A percentile compares a stretch with the other conserved stretches of the same genome.
Conservation (phyloP, 2,888 invertebrate species). For the Drosophila heteroneura region DNA sequence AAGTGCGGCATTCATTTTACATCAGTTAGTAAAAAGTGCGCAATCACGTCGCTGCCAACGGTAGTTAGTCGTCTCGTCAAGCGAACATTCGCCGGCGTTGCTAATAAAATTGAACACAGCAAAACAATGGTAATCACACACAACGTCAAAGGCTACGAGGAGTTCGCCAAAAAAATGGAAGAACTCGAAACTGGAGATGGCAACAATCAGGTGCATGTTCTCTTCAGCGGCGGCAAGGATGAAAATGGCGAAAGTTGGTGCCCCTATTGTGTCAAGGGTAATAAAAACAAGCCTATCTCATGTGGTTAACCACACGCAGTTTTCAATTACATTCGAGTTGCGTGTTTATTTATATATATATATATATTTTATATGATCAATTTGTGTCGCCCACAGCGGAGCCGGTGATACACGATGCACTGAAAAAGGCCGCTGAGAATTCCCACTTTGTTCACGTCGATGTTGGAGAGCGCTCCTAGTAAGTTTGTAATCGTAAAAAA, state of each 20-base stretch:
- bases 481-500: constrained; percentile 85
- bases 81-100: constrained; percentile 59
- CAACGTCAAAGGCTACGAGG: constrained; percentile 85
- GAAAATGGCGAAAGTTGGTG: constrained; percentile 93
- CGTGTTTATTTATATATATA: constrained; percentile 2
- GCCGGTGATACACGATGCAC: constrained; percentile 90
- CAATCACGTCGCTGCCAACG: constrained; percentile 61
- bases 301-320: constrained; percentile 22
- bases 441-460: constrained; percentile 91
- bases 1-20: constrained; percentile 33
- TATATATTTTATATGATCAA: neutral
- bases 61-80: constrained; percentile 44
- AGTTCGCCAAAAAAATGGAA: constrained; percentile 84
- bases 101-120: constrained; percentile 32
- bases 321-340: constrained; percentile 29
- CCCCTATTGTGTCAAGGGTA: constrained; percentile 94
- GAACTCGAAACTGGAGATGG: constrained; percentile 76
- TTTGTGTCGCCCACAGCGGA: constrained; percentile 87
- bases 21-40: constrained; percentile 50
- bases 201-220: constrained; percentile 83
- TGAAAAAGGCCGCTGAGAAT: constrained; percentile 88
- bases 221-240: constrained; percentile 85
- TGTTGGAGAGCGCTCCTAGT: constrained; percentile 92
- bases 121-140: constrained; percentile 84
- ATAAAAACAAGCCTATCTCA: neutral